A percentile compares a stretch with the other conserved stretches of the same genome.
These are phyloP conservation scores for Triops cancriformis DNA, from an alignment of 1,140 invertebrate genomes.

Conservation along the genomic window DNA sequence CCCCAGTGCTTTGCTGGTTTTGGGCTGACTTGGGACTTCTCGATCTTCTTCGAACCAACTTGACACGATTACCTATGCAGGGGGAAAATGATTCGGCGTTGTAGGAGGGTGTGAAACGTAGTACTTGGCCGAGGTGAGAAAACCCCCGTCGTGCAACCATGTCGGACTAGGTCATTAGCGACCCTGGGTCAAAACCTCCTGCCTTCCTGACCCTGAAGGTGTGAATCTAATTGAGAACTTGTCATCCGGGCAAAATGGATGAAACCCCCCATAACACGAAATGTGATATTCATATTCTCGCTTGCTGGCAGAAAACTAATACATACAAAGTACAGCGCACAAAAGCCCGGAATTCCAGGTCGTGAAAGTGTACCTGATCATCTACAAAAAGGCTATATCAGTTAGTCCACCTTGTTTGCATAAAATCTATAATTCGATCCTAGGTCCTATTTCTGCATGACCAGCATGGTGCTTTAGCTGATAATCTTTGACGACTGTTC, in stretches of 20 bases:
- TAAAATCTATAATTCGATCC: no score
- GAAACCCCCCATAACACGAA: neutral
- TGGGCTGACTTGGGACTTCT: neutral
- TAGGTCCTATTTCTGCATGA: no score
- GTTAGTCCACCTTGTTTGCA: no score
- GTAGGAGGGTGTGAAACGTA: neutral
- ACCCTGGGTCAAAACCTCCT: neutral
- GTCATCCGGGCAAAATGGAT: constrained; percentile 5
- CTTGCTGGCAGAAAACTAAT: neutral
- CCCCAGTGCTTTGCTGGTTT: neutral
- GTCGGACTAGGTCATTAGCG: neutral
- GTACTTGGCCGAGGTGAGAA: neutral
- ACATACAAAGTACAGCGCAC: neutral
- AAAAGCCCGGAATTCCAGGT: no score
- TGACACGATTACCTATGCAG: neutral
- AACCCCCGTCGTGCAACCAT: neutral
- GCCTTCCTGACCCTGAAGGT: neutral
- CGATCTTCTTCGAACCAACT: neutral
- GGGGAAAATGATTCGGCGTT: neutral
- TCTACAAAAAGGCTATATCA: no score
- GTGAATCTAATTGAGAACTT: constrained; percentile 1
- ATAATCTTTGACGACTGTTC: no score
- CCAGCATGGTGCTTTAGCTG: no score
- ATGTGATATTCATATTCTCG: neutral
- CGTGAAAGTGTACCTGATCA: no score